Evolutionary conservation across 2,888 invertebrate species (phyloP), one percentile per base, ranked within the genome.

Genomic region (Scaeva pyrastri): DNA sequence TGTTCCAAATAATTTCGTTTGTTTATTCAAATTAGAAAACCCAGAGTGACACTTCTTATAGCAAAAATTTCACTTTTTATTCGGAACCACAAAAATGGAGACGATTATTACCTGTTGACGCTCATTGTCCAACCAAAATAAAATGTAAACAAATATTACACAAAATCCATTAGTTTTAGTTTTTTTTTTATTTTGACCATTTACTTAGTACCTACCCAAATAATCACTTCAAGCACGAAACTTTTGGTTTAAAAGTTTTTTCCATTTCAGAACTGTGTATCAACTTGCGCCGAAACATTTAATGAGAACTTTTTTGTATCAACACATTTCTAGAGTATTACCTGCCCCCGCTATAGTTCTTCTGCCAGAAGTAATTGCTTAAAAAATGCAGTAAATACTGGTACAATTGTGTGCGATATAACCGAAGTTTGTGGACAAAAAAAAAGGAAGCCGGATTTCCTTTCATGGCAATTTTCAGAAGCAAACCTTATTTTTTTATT

Each of bases 141-240:
- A 16, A 2, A 19, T n/a, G 2, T 21, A n/a, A 52, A 21, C 39
- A 36, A 68, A 50, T n/a, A 23, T 12, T 68, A 68, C 21, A 52
- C 21, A 68, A 19, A 36, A 19, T 7, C 31, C n/a, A 68, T 14
- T 50, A 39, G 5, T 45, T 14, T 45, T n/a, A n/a, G n/a, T n/a
- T 14, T 0, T 2, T 10, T 52, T 68, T 52, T n/a, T 52, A 68
- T 52, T 52, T 68, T 41, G n/a, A 68, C 36, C 68, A 68, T 52
- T 52, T 23, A 8, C n/a, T 52, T 48, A 66, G 66, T 26, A 56
- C 7, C 21, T 36, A 55, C n/a, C 1, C 39, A 16, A 39, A 39
- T 52, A 68, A 68, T 52, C n/a, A 68, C 39, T 68, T 52, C n/a
- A n/a, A 68, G 68, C 68, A 68, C 68, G 68, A 52, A 31, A 31